Evolutionary conservation across 2,113 vertebrate species (phyloP).

Genomic region (Grammomys dolichurus): DNA sequence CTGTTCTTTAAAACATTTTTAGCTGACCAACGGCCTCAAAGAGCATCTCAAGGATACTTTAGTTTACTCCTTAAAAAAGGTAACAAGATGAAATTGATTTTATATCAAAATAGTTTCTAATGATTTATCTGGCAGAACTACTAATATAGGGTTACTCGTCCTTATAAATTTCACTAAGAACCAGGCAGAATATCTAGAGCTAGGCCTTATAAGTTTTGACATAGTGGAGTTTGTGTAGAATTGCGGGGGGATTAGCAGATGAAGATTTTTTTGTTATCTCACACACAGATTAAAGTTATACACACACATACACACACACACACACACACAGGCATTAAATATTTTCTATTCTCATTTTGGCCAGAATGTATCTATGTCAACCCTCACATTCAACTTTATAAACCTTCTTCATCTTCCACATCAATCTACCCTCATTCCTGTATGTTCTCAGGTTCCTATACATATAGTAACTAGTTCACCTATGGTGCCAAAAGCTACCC

Average conservation of each 20-base stretch:
- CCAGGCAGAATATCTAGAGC: constrained; percentile 22
- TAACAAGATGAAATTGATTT: neutral
- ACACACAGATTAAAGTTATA: neutral
- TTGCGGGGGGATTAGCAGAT: neutral
- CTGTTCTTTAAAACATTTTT: constrained; percentile 32
- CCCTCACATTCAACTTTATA: neutral
- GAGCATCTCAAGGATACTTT: constrained; percentile 15
- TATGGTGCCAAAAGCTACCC: neutral
- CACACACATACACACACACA: too few species aligned
- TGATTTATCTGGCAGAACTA: constrained; percentile 24
- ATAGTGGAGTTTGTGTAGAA: neutral
- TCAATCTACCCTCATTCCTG: neutral
- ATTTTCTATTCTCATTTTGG: constrained; percentile 17
- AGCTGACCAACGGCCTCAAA: constrained; percentile 54
- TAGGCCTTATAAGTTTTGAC: constrained; percentile 15
- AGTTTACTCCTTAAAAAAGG: constrained; percentile 26
- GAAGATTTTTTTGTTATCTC: neutral
- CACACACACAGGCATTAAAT: too few species aligned
- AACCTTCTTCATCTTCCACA: neutral
- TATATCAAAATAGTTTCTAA: neutral
- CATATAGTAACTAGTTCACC: constrained; percentile 25
- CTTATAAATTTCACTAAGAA: constrained; percentile 13
- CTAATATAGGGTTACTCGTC: constrained; percentile 2
- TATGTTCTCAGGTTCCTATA: neutral
- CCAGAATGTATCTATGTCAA: neutral